These are phyloP conservation scores for Osmerus eperlanus DNA, from an alignment of 2,113 vertebrate genomes.

Conservation along the genomic window DNA sequence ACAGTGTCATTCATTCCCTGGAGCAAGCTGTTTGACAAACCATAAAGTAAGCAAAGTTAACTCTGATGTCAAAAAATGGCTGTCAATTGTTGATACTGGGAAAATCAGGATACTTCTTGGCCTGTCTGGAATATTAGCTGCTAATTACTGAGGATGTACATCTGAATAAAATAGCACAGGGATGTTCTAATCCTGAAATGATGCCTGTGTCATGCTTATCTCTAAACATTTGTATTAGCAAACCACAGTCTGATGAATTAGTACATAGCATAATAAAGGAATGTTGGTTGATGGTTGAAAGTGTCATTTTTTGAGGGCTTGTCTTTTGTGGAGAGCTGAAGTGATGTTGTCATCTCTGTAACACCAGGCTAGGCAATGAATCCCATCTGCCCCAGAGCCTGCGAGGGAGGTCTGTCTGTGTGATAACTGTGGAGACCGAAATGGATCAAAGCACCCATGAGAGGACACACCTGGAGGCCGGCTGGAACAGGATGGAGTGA, in stretches of 20 bases:
- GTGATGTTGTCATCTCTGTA: constrained; percentile 11
- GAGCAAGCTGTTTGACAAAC: neutral
- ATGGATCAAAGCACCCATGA: constrained; percentile 18
- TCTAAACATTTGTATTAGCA: too few relatives aligned
- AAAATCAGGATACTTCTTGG: too few relatives aligned
- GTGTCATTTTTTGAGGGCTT: neutral
- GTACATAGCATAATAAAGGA: too few relatives aligned
- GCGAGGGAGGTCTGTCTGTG: constrained; percentile 20
- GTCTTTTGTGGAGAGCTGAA: constrained; percentile 4
- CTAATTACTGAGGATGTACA: too few relatives aligned
- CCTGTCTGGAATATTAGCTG: too few relatives aligned
- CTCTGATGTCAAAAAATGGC: neutral
- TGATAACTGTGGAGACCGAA: constrained; percentile 31
- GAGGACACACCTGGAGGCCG: constrained; percentile 32
- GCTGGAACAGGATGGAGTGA: neutral
- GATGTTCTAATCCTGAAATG: too few relatives aligned
- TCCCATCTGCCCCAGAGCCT: neutral
- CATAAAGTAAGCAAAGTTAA: neutral
- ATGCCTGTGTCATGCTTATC: too few relatives aligned
- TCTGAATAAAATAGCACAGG: too few relatives aligned
- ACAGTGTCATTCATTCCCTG: constrained; percentile 2
- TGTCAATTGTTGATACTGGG: neutral
- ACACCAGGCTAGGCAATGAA: constrained; percentile 18
- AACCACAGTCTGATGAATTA: too few relatives aligned
- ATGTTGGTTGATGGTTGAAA: neutral